A percentile compares a stretch with the other conserved stretches of the same genome.
Conservation (phyloP, 2,797 vertebrate species). For the Schizopygopsis pylzovi region DNA sequence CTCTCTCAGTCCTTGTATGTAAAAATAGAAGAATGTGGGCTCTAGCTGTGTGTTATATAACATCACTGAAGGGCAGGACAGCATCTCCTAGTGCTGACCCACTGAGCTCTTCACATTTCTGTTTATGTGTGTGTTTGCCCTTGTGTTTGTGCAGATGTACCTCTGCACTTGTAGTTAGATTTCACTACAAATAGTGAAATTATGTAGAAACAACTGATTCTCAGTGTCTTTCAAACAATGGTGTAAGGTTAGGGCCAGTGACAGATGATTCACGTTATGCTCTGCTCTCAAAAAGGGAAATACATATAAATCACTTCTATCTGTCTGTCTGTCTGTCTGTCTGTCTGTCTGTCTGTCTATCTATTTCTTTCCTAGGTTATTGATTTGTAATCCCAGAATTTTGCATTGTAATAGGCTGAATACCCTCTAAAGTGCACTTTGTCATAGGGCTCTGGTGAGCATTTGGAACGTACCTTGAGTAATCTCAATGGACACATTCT, state of each 20-base stretch:
- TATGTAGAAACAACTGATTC: neutral
- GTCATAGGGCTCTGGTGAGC: neutral
- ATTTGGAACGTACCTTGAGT: neutral
- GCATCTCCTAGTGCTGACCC: slow-evolving; percentile 24
- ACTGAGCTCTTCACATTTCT: slow-evolving; percentile 11
- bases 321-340: too few species aligned
- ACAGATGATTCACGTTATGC: neutral
- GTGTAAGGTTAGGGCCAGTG: neutral
- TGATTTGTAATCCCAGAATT: neutral
- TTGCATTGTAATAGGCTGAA: neutral
- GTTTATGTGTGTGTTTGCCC: neutral
- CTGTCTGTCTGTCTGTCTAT: neutral
- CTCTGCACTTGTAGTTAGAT: neutral
- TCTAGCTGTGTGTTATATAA: slow-evolving; percentile 48
- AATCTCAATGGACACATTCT: neutral
- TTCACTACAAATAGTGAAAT: neutral
- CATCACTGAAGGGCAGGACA: slow-evolving; percentile 32
- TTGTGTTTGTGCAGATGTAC: neutral
- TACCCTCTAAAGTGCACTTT: neutral
- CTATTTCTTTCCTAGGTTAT: neutral
- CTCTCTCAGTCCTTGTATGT: slow-evolving; percentile 35
- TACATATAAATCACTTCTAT: too few species aligned
- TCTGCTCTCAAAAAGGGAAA: neutral
- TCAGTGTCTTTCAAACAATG: neutral
- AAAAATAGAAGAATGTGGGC: slow-evolving; percentile 55